These are phyloP conservation scores for Tetrao urogallus DNA, from an alignment of 2,113 vertebrate genomes.

Conservation along the genomic window DNA sequence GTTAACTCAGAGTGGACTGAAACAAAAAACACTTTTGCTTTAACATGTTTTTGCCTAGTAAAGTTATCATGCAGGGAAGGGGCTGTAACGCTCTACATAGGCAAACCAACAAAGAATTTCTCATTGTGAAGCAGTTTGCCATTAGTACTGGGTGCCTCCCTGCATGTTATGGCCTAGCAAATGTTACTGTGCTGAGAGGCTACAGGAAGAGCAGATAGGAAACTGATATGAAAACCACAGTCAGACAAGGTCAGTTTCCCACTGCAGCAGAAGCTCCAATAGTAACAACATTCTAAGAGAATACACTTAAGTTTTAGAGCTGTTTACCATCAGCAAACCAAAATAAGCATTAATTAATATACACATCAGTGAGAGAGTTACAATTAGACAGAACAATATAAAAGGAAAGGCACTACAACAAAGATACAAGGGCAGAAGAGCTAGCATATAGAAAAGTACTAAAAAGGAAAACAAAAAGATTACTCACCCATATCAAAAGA, in stretches of 20 bases:
- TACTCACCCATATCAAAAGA: too few relatives aligned
- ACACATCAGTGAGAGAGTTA: background rate
- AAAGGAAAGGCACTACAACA: too few relatives aligned
- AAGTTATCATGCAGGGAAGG: background rate
- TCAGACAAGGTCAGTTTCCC: too few relatives aligned
- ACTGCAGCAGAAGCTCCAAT: background rate
- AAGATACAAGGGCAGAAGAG: too few relatives aligned
- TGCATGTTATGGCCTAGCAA: fast-evolving
- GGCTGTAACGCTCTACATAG: background rate
- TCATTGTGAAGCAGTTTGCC: fast-evolving
- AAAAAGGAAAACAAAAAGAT: too few relatives aligned
- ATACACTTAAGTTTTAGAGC: background rate
- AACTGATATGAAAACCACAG: too few relatives aligned
- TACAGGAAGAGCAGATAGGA: fast-evolving
- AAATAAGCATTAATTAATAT: background rate
- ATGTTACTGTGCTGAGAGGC: background rate
- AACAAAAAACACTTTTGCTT: background rate
- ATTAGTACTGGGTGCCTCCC: background rate
- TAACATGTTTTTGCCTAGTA: background rate
- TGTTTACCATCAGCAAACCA: background rate
- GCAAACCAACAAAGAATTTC: background rate
- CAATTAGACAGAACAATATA: too few relatives aligned
- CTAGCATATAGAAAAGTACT: too few relatives aligned
- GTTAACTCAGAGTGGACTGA: background rate
- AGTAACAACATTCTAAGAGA: background rate